phyloP scores from a whole-genome alignment of 2,888 invertebrate genomes.

The Quadriops clusia region DNA sequence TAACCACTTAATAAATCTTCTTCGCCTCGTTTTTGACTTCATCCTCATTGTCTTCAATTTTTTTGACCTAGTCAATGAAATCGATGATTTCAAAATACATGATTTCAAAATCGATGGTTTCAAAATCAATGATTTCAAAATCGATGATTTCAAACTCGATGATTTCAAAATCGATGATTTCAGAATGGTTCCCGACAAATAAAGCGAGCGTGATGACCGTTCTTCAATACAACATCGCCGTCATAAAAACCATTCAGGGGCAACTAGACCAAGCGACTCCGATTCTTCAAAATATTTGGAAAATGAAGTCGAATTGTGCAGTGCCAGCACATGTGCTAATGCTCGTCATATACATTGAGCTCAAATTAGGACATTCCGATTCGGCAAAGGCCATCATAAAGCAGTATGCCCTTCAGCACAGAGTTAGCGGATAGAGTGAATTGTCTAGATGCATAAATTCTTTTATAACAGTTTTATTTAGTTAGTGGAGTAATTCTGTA shows the following conservation, averaged over 20 bases:
- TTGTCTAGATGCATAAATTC: no score
- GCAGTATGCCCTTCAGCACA: slow-evolving; percentile 44
- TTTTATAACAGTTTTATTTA: no score
- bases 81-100: no score
- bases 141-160: no score
- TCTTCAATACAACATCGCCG: slow-evolving; percentile 66
- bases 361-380: slow-evolving; percentile 48
- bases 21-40: no score
- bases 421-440: slow-evolving; percentile 15
- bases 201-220: slow-evolving; percentile 55
- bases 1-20: no score
- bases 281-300: slow-evolving; percentile 41
- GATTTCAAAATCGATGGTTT: no score
- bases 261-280: slow-evolving; percentile 52
- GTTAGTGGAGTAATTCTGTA: no score
- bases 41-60: no score
- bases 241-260: slow-evolving; percentile 60
- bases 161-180: no score
- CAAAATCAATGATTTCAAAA: no score
- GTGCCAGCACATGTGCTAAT: slow-evolving; percentile 52
- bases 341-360: slow-evolving; percentile 52
- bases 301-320: slow-evolving; percentile 38
- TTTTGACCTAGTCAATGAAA: no score
- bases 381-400: slow-evolving; percentile 48
- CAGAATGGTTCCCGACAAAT: slow-evolving; percentile 53